phyloP scores from a whole-genome alignment of 2,888 invertebrate species.

The Liopterus haemorrhoidalis region DNA sequence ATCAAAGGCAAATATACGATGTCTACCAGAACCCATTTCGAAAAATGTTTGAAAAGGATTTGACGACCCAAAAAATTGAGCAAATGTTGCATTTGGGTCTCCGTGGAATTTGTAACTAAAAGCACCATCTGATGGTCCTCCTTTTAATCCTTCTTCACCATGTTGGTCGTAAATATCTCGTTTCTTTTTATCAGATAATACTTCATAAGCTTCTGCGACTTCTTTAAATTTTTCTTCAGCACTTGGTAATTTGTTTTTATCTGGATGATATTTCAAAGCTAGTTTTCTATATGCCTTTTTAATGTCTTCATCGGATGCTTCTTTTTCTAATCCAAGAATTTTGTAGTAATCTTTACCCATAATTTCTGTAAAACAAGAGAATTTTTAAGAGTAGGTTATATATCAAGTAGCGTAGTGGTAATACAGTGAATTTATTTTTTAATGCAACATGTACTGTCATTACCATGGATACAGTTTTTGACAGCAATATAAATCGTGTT shows the following conservation, averaged over 20 bases:
- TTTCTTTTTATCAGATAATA: conserved; percentile 90
- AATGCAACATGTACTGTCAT: too few species aligned
- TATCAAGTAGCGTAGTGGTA: too few species aligned
- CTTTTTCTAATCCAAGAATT: conserved; percentile 76
- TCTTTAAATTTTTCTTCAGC: conserved; percentile 94
- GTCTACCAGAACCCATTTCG: conserved; percentile 57
- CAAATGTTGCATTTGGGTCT: conserved; percentile 91
- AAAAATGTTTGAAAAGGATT: conserved; percentile 88
- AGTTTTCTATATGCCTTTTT: conserved; percentile 93
- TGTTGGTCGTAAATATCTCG: conserved; percentile 85
- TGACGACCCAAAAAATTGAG: conserved; percentile 90
- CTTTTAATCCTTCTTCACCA: conserved; percentile 87
- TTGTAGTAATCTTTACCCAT: conserved; percentile 98
- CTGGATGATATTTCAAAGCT: conserved; percentile 94
- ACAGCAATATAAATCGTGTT: too few species aligned
- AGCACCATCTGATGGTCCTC: conserved; percentile 53
- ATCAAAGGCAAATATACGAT: conserved; percentile 50
- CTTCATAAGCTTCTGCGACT: conserved; percentile 95
- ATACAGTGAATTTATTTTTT: too few species aligned
- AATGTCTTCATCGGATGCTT: conserved; percentile 88
- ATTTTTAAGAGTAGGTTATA: too few species aligned
- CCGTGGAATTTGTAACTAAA: conserved; percentile 85
- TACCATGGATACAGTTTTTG: too few species aligned
- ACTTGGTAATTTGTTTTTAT: conserved; percentile 88
- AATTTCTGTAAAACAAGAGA: too few species aligned